Evolutionary conservation across 2,113 vertebrate species (phyloP).

Genomic region (Silurus meridionalis): DNA sequence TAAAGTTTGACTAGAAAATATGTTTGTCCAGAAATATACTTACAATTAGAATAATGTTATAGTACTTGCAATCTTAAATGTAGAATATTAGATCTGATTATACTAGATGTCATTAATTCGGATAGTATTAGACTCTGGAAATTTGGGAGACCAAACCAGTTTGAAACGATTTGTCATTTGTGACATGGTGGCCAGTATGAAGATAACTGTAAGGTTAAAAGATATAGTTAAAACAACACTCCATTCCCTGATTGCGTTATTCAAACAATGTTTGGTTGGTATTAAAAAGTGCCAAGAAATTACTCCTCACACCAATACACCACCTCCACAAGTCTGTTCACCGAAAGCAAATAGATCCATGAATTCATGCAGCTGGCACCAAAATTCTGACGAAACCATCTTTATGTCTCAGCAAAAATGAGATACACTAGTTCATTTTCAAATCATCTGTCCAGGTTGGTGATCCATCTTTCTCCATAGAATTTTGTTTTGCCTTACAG

Average conservation of each 20-base stretch:
- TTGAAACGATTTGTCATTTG: background rate
- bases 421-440: background rate
- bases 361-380: background rate
- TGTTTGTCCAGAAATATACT: too few species aligned
- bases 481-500: background rate
- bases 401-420: background rate
- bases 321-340: background rate
- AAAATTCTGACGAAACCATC: background rate
- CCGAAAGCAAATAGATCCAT: too few species aligned
- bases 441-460: background rate
- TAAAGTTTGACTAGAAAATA: too few species aligned
- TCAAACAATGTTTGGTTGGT: too few species aligned
- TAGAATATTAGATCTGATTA: too few species aligned
- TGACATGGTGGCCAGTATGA: background rate
- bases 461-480: background rate
- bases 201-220: too few species aligned
- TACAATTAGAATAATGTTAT: too few species aligned
- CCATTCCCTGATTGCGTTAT: background rate
- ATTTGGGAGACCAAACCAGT: background rate
- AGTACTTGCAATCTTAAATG: too few species aligned
- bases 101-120: too few species aligned
- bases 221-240: background rate
- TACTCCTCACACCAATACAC: background rate
- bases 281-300: background rate
- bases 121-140: too few species aligned